Conservation (phyloP, 2,888 invertebrate species). For the Drosophila pegasa region DNA sequence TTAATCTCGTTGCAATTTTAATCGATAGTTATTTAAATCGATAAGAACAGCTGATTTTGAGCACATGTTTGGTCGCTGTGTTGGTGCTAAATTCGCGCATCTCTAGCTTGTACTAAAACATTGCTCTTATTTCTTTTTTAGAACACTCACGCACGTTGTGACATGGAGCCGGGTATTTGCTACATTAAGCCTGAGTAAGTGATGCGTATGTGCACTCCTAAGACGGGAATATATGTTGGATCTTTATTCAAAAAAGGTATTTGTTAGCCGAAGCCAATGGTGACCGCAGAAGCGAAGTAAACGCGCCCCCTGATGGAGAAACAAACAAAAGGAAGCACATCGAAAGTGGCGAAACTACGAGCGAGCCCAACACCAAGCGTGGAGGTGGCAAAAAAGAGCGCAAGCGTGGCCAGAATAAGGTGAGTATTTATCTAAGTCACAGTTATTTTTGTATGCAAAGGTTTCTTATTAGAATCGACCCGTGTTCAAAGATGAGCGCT, state of each 20-base stretch:
- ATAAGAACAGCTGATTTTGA: conserved; percentile 30
- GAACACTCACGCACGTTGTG: conserved; percentile 56
- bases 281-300: conserved; percentile 2
- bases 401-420: conserved; percentile 84
- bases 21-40: conserved; percentile 25
- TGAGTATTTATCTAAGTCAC: conserved; percentile 4
- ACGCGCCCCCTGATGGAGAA: conserved; percentile 17
- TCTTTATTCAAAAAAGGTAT: conserved; percentile 36
- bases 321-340: conserved; percentile 68
- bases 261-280: conserved; percentile 44
- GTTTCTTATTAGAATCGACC: conserved; percentile 79
- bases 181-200: conserved; percentile 82
- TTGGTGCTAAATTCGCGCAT: background rate
- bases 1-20: background rate
- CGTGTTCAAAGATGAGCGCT: conserved; percentile 82
- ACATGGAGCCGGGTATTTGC: conserved; percentile 84
- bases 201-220: background rate
- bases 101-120: conserved; percentile 38
- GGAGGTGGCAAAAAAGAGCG: conserved; percentile 72
- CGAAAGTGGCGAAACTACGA: conserved; percentile 25
- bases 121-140: conserved; percentile 17
- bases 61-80: conserved; percentile 54
- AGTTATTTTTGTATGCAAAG: too few species aligned
- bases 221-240: background rate
- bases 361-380: conserved; percentile 46